A percentile compares a stretch with the other conserved stretches of the same genome.
phyloP scores from a whole-genome alignment of 2,113 vertebrate species.

The Butorides virescens region DNA sequence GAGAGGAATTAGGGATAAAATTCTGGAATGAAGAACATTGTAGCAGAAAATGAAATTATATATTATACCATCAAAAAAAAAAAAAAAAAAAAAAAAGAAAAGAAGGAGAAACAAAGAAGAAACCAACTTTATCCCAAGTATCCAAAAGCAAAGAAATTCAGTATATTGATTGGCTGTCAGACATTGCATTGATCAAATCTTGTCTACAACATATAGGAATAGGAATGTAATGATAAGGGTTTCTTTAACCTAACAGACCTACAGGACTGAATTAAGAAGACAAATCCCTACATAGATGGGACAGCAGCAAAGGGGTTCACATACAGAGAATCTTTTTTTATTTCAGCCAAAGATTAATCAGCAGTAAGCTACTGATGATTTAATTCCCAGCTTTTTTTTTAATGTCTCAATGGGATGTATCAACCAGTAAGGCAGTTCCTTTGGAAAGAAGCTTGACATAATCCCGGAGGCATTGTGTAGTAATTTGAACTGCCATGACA shows the following conservation, averaged over 20 bases:
- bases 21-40: not conserved
- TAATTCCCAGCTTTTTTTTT: not conserved
- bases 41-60: not conserved
- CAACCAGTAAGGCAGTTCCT: not conserved
- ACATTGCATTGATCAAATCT: not conserved
- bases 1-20: not conserved
- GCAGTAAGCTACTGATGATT: not conserved
- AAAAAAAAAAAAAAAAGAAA: not conserved
- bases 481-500: not conserved
- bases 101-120: not conserved
- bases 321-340: not conserved
- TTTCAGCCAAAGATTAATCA: not conserved
- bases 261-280: not conserved
- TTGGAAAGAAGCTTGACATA: not conserved
- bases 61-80: not conserved
- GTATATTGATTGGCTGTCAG: not conserved
- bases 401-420: not conserved
- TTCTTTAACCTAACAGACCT: not conserved
- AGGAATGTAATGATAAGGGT: not conserved
- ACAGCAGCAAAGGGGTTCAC: not conserved
- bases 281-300: not conserved
- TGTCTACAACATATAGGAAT: not conserved
- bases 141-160: not conserved
- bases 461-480: not conserved
- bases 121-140: not conserved